These are phyloP conservation scores for Amazona vittata DNA, from an alignment of 2,113 vertebrate species.

Conservation along the genomic window DNA sequence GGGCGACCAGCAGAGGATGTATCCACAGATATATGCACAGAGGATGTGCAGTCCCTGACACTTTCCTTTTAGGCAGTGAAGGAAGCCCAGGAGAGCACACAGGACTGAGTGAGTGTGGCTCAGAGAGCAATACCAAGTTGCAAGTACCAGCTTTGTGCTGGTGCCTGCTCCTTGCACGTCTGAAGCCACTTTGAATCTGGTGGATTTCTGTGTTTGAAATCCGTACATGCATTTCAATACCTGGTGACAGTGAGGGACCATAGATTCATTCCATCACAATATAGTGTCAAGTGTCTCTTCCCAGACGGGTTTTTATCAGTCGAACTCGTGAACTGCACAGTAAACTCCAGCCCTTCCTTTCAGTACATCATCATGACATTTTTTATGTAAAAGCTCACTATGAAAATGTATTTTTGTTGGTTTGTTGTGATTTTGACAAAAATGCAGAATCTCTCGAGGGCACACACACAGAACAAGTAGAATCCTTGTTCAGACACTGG, in stretches of 20 bases:
- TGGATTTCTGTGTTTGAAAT: background rate
- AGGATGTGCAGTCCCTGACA: accelerated
- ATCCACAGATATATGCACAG: accelerated
- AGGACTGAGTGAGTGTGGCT: accelerated
- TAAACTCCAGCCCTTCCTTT: background rate
- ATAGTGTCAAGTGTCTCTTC: background rate
- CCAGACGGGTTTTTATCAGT: background rate
- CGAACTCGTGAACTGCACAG: background rate
- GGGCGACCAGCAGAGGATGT: background rate
- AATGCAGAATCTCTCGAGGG: accelerated
- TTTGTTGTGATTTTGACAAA: background rate
- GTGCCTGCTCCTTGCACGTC: accelerated
- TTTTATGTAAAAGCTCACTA: background rate
- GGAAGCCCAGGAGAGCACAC: accelerated
- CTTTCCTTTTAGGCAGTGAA: accelerated
- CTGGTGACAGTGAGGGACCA: background rate
- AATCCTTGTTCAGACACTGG: background rate
- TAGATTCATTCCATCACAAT: background rate
- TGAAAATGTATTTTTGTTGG: background rate
- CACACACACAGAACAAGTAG: background rate
- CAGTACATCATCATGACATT: background rate
- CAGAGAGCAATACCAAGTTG: background rate
- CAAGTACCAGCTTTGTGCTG: background rate
- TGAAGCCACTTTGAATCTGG: background rate
- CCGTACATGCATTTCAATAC: accelerated